phyloP scores from a whole-genome alignment of 1,140 invertebrate species.

The Dreissena rostriformis region DNA sequence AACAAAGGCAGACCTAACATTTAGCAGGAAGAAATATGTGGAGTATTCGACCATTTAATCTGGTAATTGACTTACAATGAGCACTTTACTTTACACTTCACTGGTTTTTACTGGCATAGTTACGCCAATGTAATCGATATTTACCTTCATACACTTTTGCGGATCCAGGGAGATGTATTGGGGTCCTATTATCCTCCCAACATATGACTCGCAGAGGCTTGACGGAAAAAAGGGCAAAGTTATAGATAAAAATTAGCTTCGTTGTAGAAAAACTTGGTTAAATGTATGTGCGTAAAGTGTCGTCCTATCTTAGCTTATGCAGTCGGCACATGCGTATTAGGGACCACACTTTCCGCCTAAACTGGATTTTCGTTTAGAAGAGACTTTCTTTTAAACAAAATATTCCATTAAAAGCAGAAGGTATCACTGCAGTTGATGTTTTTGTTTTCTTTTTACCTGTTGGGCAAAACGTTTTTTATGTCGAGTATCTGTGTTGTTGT shows the following conservation, averaged over 20 bases:
- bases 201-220: conserved; percentile 25
- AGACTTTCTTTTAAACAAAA: background rate
- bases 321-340: background rate
- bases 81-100: too few species aligned
- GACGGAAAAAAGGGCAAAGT: background rate
- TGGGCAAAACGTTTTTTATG: too few species aligned
- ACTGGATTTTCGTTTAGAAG: background rate
- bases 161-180: conserved; percentile 15
- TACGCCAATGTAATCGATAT: conserved; percentile 17
- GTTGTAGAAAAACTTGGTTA: background rate
- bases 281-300: background rate
- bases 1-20: background rate
- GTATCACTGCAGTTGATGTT: too few species aligned
- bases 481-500: too few species aligned
- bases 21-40: background rate
- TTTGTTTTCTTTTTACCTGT: too few species aligned
- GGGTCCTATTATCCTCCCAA: conserved; percentile 10
- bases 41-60: background rate
- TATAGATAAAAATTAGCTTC: too few species aligned
- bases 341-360: background rate
- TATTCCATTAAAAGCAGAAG: conserved; percentile 37
- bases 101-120: too few species aligned
- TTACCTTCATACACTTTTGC: too few species aligned
- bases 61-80: too few species aligned
- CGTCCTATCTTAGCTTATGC: background rate